A percentile compares a stretch with the other conserved stretches of the same genome.
Evolutionary conservation across 2,797 vertebrate species (phyloP).

Genomic region (Tragelaphus oryx): DNA sequence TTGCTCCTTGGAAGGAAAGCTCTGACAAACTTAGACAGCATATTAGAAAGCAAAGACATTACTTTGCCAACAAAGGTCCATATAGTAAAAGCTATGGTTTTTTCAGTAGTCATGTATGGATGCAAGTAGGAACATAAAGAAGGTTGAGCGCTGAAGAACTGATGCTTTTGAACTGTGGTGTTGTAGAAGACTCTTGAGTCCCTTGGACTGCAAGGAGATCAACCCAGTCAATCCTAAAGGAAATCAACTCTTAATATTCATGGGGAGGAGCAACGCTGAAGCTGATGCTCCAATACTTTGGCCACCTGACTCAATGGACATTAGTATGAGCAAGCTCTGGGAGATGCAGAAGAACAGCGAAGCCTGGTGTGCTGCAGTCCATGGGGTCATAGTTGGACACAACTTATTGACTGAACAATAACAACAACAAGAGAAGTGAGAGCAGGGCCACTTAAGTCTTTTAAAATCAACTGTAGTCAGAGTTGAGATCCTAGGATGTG

Average conservation of each 20-base stretch:
- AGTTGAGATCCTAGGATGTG: not conserved
- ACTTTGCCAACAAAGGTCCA: not conserved
- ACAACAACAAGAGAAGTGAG: not conserved
- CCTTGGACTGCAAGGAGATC: not conserved
- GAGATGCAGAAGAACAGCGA: not conserved
- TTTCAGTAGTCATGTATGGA: not conserved
- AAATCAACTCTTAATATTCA: not conserved
- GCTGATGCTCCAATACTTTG: not conserved
- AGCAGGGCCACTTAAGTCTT: not conserved
- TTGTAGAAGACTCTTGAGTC: not conserved
- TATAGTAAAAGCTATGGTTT: not conserved
- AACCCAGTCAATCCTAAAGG: not conserved
- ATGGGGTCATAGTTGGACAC: not conserved
- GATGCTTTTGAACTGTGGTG: not conserved
- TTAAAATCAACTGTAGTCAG: not conserved
- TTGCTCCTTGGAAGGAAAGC: not conserved
- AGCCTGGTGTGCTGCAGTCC: not conserved
- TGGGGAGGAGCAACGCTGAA: not conserved
- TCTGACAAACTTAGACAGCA: not conserved
- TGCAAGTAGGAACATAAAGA: not conserved
- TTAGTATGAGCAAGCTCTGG: not conserved
- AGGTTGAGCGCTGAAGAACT: not conserved
- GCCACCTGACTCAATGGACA: not conserved
- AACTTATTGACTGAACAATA: not conserved
- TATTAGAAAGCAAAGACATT: not conserved